Percentiles rank a stretch among this genome's conserved stretches.
Evolutionary conservation across 2,113 vertebrate species (phyloP).

Genomic region (Sylvilagus bachmani): DNA sequence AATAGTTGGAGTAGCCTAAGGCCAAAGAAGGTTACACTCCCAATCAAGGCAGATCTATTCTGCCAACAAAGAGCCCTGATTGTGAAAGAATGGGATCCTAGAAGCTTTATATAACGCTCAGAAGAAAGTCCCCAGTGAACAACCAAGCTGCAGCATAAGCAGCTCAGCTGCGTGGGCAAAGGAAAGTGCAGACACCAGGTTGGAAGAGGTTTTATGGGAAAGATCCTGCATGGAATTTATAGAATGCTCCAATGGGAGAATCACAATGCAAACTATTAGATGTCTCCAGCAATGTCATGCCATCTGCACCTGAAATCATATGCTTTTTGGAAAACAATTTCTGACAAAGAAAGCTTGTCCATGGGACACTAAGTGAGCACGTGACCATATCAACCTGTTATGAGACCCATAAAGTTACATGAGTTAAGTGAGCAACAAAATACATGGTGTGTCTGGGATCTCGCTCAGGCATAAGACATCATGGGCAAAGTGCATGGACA

Average conservation of each 20-base stretch:
- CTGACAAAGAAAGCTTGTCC: not conserved
- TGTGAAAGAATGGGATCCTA: not conserved
- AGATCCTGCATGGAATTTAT: rapidly evolving
- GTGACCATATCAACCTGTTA: not conserved
- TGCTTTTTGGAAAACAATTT: not conserved
- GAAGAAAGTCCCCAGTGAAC: not conserved
- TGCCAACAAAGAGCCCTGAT: not conserved
- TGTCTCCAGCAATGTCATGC: not conserved
- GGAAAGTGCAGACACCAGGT: not conserved
- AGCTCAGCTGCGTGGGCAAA: not conserved
- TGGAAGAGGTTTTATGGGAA: not conserved
- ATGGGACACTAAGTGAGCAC: not conserved
- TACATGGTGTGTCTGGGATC: rapidly evolving
- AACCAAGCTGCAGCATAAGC: not conserved
- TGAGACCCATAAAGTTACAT: not conserved
- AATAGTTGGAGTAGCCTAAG: not conserved
- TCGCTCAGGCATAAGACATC: not conserved
- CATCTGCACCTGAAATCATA: not conserved
- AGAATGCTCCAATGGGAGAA: not conserved
- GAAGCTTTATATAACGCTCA: not conserved
- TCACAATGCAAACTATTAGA: not conserved
- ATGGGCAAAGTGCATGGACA: not conserved
- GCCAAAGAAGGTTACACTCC: not conserved
- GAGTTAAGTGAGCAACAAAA: not conserved
- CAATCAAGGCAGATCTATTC: not conserved